Base-by-base conservation (phyloP, 2,888 invertebrate species). In the Oxycera nigricornis region DNA sequence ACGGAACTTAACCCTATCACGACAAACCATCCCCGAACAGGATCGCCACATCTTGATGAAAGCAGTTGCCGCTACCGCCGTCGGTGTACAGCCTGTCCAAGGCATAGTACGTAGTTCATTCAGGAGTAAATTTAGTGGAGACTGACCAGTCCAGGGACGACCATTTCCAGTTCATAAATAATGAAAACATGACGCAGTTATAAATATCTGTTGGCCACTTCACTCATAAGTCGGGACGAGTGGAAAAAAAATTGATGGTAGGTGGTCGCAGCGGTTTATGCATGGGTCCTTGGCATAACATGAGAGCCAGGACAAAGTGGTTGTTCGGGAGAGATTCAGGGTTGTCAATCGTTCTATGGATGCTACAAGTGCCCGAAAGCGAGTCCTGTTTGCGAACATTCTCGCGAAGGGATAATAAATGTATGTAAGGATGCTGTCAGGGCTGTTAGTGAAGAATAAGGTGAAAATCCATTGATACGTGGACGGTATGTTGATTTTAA, bases 1-100 rank as follows among this genome's bases (percentile, higher is more conserved):
- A 76, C 76, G 76, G 72, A 76, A 74, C 73, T 76, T 76, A 76
- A 76, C 76, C 76, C 76, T 74, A 76, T 76, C 76, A 74, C 72
- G 76, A 73, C 70, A 75, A 57, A 31, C 6, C 11, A 50, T 30
- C 30, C 46, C 50, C 26, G 30, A 24, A 24, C 35, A 26, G 41
- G 65, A 39, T 65, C 24, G 22, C 39, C 20, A 20, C 41, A 24
- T 65, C 30, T 65, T 65, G 65, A 65, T 65, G 65, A 65, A 35
- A 65, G 41, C 30, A 39, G 22, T 30, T 41, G 39, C 24, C 11
- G 46, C 6, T 17, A 11, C n/a, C n/a, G n/a, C n/a, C n/a, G n/a
- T n/a, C 14, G 14, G n/a, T n/a, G 39, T 39, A 39, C 17, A 65
- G 39, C 41, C 39, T 11, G 20, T 65, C n/a, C n/a, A n/a, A n/a